A percentile compares a stretch with the other conserved stretches of the same genome.
Evolutionary conservation across 64 coral and sea anemone genomes (phyloP).

Genomic region (Montipora capricornis): DNA sequence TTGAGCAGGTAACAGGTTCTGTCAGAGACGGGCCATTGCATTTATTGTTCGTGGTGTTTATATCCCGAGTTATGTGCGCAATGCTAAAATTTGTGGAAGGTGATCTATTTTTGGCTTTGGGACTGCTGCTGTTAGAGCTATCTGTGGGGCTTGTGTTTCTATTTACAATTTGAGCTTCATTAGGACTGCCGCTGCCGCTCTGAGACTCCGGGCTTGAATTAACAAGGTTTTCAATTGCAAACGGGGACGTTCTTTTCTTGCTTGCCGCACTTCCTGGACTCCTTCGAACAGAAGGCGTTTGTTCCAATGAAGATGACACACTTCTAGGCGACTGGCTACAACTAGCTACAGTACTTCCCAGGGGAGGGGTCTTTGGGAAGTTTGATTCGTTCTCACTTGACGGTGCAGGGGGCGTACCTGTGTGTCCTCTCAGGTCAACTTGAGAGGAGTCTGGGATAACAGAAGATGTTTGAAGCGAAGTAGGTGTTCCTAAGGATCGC

Average conservation of each 20-base stretch:
- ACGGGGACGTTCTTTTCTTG: slow-evolving; percentile 21
- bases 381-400: not conserved
- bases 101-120: slow-evolving; percentile 47
- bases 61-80: slow-evolving; percentile 79
- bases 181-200: not conserved
- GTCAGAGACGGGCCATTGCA: not conserved
- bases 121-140: not conserved
- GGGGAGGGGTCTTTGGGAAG: slow-evolving; percentile 12
- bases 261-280: not conserved
- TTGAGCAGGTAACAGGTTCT: not conserved
- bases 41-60: slow-evolving; percentile 3
- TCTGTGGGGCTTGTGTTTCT: slow-evolving; percentile 7
- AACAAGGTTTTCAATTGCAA: slow-evolving; percentile 37
- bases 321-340: not conserved
- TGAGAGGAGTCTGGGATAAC: not conserved
- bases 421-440: not conserved
- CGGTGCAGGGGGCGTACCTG: not conserved
- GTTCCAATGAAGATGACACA: slow-evolving; percentile 1
- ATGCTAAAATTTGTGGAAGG: slow-evolving; percentile 81
- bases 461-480: slow-evolving; percentile 11
- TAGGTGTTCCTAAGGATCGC: slow-evolving; percentile 36
- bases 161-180: not conserved
- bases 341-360: not conserved
- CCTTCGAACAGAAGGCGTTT: not conserved
- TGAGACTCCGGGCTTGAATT: slow-evolving; percentile 37